These are phyloP conservation scores for Bungarus multicinctus DNA, from an alignment of 2,113 vertebrate species.

Conservation along the genomic window DNA sequence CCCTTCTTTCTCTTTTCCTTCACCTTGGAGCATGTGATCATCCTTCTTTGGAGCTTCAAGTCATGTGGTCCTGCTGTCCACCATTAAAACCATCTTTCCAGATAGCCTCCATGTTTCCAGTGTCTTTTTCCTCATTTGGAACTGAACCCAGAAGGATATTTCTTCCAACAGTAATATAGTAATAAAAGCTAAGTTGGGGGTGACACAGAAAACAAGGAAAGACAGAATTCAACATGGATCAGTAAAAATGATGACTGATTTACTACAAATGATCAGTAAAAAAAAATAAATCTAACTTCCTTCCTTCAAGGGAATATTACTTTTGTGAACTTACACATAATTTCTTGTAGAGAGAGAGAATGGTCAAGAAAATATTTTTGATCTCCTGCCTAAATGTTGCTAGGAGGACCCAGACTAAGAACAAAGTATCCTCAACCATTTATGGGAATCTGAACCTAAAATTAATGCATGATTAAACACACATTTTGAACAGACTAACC, in stretches of 20 bases:
- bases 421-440: neutral
- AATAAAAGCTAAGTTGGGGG: neutral
- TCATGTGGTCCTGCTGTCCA: too few species aligned
- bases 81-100: too few species aligned
- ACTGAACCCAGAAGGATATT: too few species aligned
- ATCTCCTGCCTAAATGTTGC: neutral
- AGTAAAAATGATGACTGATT: neutral
- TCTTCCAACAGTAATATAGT: neutral
- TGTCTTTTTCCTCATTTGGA: too few species aligned
- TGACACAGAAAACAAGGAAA: neutral
- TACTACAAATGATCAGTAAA: neutral
- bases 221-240: neutral
- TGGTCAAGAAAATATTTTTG: neutral
- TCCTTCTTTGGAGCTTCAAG: too few species aligned
- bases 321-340: neutral
- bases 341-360: neutral
- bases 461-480: neutral
- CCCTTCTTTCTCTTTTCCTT: too few species aligned
- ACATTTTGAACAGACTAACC: neutral
- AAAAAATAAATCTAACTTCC: neutral
- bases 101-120: too few species aligned
- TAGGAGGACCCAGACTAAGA: neutral
- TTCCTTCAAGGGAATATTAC: neutral
- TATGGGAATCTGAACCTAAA: neutral
- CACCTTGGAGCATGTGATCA: too few species aligned